Conservation (phyloP, 1,140 invertebrate species). For the Drosophila ironensis region DNA sequence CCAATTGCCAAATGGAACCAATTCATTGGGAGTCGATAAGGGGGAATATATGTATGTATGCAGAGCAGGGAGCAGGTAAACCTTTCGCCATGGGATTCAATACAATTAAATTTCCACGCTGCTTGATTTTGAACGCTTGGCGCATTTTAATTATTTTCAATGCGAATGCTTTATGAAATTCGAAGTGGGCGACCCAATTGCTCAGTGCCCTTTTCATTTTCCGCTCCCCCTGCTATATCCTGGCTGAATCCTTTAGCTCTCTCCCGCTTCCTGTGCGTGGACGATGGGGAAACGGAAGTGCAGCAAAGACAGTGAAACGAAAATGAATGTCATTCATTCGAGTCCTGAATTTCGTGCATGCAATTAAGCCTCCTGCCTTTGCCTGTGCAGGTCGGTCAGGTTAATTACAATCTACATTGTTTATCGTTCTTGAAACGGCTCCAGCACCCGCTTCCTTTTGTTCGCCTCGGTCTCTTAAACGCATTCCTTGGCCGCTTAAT, state of each 20-base stretch:
- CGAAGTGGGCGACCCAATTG: constrained; percentile 47
- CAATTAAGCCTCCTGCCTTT: constrained; percentile 61
- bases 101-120: constrained; percentile 79
- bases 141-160: constrained; percentile 80
- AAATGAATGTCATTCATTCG: constrained; percentile 75
- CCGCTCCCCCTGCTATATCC: constrained; percentile 23
- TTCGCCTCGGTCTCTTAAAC: neutral
- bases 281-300: constrained; percentile 61
- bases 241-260: constrained; percentile 47
- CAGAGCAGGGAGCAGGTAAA: constrained; percentile 10
- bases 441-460: neutral
- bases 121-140: constrained; percentile 76
- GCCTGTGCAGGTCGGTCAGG: constrained; percentile 30
- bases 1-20: constrained; percentile 46
- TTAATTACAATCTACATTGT: constrained; percentile 79
- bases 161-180: constrained; percentile 74
- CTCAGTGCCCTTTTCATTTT: constrained; percentile 4
- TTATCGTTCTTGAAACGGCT: constrained; percentile 48
- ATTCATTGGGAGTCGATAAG: constrained; percentile 11
- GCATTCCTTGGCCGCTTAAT: constrained; percentile 40
- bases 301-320: constrained; percentile 48
- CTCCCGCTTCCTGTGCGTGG: constrained; percentile 1
- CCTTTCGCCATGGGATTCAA: constrained; percentile 36
- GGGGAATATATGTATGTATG: neutral
- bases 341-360: constrained; percentile 52